phyloP scores from a whole-genome alignment of 2,113 vertebrate species.

The Pipra filicauda region DNA sequence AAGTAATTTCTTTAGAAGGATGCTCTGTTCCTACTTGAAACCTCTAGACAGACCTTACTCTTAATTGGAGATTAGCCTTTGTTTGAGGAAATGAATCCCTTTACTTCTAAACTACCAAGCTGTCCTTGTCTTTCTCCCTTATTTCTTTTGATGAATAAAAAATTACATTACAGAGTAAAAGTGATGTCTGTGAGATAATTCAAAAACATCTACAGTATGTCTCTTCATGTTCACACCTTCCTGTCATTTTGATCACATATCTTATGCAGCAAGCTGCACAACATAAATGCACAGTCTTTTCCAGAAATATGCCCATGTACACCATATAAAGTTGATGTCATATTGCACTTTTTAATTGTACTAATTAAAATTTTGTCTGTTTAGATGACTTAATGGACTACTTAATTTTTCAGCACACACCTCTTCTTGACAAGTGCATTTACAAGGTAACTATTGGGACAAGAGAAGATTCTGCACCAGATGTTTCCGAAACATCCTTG shows the following conservation, averaged over 20 bases:
- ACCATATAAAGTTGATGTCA: not conserved
- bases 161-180: not conserved
- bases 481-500: not conserved
- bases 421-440: not conserved
- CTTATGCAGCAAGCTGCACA: not conserved
- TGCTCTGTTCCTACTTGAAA: not conserved
- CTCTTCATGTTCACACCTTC: not conserved
- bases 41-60: not conserved
- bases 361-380: not conserved
- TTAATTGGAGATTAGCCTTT: not conserved
- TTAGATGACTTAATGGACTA: not conserved
- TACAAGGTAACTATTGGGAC: not conserved
- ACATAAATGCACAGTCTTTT: not conserved
- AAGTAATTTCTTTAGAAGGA: not conserved
- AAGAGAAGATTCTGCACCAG: not conserved
- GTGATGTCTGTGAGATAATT: slow-evolving; percentile 1
- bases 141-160: not conserved
- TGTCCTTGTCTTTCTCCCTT: not conserved
- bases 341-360: not conserved
- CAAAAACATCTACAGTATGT: not conserved
- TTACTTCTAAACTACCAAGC: not conserved
- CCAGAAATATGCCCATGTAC: not conserved
- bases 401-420: not conserved
- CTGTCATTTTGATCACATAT: not conserved
- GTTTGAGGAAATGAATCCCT: not conserved